Evolutionary conservation across 2,888 invertebrate species (phyloP), one percentile per base, ranked within the genome.

Genomic region (Acleris emargana): DNA sequence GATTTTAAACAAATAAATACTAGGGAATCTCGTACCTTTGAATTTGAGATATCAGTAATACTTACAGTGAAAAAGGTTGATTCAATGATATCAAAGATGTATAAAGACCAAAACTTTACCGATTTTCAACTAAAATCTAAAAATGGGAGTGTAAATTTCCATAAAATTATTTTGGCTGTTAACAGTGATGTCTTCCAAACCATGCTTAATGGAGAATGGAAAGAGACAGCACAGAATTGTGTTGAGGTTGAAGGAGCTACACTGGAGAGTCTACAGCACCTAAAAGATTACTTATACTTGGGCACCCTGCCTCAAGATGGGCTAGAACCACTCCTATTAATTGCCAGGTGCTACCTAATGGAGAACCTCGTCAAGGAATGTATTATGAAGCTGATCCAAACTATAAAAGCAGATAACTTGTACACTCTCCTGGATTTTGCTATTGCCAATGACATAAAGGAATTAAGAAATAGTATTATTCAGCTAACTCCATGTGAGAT

Each of bases 251-350:
- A 42, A 11, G 55, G 55, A 5, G 55, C 43, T 6, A 43, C 55
- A 5, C 18, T 55, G n/a, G 6, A 55, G 20, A 55, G 22, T 1
- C 22, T 55, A 22, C 22, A 55, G 22, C 55, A 55, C 1, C 43
- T 55, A n/a, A 55, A 55, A 22, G 55, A 43, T 11, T 55, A 55
- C n/a, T 25, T 55, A 2, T 55, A 55, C 9, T 22, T 55, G n/a
- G 55, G 55, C 0, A 20, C n/a, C 5, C 22, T 55, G 2, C 55
- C 55, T 22, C 43, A 55, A 5, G 55, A 20, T 4, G 17, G 42
- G 6, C 11, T 55, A 20, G n/a, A 9, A 17, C 43, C 55, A 4
- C 9, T 55, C 7, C 43, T 55, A 7, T 49, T 42, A 22, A 55
- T 50, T 13, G 50, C 55, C 16, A 55, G 43, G 5, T 55, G 25